These are phyloP conservation scores for Eupithecia dodoneata DNA, from an alignment of 2,888 invertebrate genomes.

Conservation along the genomic window DNA sequence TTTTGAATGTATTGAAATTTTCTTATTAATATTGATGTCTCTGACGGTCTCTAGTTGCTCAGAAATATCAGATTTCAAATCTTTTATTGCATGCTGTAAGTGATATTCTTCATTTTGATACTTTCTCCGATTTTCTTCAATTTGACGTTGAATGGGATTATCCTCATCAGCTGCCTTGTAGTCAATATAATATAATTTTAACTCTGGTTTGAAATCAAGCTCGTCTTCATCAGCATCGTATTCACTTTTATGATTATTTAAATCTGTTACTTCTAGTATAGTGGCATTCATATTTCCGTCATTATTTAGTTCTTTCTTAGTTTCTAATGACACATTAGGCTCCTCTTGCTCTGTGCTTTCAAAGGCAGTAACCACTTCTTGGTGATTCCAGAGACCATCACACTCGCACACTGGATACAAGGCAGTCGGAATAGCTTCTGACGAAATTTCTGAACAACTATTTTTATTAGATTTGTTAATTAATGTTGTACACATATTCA, in stretches of 20 bases:
- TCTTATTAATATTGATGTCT: not conserved
- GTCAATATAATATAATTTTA: not conserved
- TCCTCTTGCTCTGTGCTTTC: not conserved
- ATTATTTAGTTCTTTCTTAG: not conserved
- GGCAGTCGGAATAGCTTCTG: not conserved
- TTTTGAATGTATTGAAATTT: not conserved
- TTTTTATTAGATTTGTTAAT: not conserved
- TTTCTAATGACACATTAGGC: not conserved
- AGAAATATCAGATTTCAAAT: not conserved
- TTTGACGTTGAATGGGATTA: constrained; percentile 1
- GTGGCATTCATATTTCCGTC: not conserved
- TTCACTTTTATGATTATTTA: not conserved
- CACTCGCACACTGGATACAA: not conserved
- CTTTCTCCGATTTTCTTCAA: constrained; percentile 3
- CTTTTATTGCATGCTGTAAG: not conserved
- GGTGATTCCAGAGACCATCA: not conserved
- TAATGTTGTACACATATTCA: not conserved
- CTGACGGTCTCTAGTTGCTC: not conserved
- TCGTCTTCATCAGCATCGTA: constrained; percentile 5
- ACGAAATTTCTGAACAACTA: not conserved
- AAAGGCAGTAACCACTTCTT: not conserved
- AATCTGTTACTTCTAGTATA: not conserved
- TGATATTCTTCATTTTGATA: constrained; percentile 21
- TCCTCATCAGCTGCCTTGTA: constrained; percentile 7
- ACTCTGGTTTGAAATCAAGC: not conserved